Conservation (phyloP, 2,797 vertebrate genomes). For the Clarias fuscus region DNA sequence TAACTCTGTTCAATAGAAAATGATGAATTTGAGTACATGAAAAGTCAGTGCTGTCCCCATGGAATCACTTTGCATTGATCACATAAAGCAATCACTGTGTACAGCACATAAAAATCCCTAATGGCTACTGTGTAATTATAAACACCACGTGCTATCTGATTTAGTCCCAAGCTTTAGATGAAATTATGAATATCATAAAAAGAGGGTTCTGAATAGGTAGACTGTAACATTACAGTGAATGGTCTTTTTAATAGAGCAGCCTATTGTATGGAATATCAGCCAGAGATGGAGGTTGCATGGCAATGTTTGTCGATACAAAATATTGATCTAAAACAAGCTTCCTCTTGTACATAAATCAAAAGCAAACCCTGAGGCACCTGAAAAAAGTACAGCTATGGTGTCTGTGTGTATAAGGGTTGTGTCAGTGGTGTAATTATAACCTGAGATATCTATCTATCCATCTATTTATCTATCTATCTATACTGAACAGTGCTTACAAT, state of each 20-base stretch:
- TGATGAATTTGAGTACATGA: conserved; percentile 14
- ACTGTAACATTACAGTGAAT: not conserved
- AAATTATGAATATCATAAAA: not conserved
- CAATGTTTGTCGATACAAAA: not conserved
- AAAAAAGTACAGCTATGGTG: not conserved
- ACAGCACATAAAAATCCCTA: conserved; percentile 6
- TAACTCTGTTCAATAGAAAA: conserved; percentile 12
- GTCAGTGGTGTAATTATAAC: not conserved
- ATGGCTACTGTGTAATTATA: conserved; percentile 2
- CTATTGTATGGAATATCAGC: not conserved
- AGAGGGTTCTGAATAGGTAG: not conserved
- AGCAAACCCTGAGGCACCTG: not conserved
- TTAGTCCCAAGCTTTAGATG: not conserved
- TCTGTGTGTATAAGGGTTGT: not conserved
- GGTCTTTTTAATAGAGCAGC: not conserved
- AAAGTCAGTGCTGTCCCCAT: conserved; percentile 19
- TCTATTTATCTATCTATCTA: no score
- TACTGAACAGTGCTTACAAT: not conserved
- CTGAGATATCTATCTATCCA: not conserved
- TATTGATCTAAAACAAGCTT: conserved; percentile 8
- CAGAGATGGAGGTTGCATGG: not conserved
- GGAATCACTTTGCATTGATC: conserved; percentile 19
- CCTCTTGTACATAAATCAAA: not conserved
- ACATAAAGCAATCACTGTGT: conserved; percentile 18
- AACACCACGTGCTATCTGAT: not conserved